phyloP scores from a whole-genome alignment of 2,888 invertebrate genomes.

The Mellilla xanthometata region DNA sequence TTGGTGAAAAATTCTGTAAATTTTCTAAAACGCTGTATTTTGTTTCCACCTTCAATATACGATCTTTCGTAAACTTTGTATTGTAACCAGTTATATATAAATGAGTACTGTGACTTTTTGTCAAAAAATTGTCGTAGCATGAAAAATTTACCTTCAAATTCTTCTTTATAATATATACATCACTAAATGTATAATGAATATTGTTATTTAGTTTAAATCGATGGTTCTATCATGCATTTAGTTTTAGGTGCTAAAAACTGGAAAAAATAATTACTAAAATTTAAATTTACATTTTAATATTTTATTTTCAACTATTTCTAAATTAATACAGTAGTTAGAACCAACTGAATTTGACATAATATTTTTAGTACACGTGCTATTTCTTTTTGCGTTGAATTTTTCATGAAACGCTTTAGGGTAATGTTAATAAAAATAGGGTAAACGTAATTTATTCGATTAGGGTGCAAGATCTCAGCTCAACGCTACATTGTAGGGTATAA shows the following conservation, averaged over 20 bases:
- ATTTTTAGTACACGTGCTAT: too few species aligned
- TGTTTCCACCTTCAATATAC: too few species aligned
- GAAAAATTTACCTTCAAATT: conserved; percentile 19
- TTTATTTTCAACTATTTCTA: too few species aligned
- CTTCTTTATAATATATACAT: neutral
- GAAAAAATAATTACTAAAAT: too few species aligned
- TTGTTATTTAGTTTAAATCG: too few species aligned
- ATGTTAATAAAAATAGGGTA: conserved; percentile 18
- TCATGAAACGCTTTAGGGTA: conserved; percentile 22
- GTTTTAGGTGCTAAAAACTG: conserved; percentile 24
- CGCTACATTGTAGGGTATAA: conserved; percentile 67
- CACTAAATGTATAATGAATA: too few species aligned
- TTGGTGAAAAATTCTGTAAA: too few species aligned
- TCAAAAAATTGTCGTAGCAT: conserved; percentile 23
- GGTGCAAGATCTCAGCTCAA: conserved; percentile 81
- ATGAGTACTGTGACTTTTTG: too few species aligned
- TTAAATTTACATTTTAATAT: too few species aligned
- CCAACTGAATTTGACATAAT: too few species aligned
- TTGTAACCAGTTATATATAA: neutral
- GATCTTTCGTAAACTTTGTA: conserved; percentile 3
- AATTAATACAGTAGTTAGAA: too few species aligned
- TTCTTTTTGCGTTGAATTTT: conserved; percentile 13
- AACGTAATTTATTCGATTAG: conserved; percentile 37
- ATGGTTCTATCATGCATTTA: conserved; percentile 25
- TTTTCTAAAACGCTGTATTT: too few species aligned